Evolutionary conservation across 2,113 vertebrate genomes (phyloP), one percentile per base, ranked within the genome.

Genomic region (Dunckerocampus dactyliophorus): DNA sequence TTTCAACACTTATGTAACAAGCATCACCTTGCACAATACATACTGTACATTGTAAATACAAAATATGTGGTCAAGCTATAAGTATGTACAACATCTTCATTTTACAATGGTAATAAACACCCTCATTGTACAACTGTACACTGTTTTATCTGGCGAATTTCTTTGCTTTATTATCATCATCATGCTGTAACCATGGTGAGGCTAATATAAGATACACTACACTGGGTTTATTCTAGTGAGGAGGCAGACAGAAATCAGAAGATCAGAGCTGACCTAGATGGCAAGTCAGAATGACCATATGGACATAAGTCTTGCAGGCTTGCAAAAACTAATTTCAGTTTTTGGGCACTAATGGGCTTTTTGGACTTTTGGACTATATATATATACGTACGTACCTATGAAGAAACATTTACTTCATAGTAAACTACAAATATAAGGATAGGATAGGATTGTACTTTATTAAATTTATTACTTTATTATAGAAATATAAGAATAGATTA

Each of bases 31-130:
- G 19, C 42, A 67, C 63, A 64, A 31, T 46, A 64, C 52, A 43
- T 65, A 60, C 17, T 78, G 39, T 43, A 13, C 12, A 1, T 77
- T 69, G 63, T 59, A 54, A 80, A 72, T 55, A 52, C 59, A 59
- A n/a, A 22, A 49, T 58, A 74, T 63, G 54, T 79, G 45, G 52
- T 65, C 8, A 24, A 48, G 37, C 51, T 59, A 64, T n/a, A n/a
- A 54, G 17, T 55, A 55, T 39, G 31, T 71, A 60, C 67, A 34
- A 54, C 34, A 73, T 72, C 24, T 55, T 28, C 62, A 68, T 47
- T 52, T 83, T 74, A 71, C 71, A 49, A 74, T 74, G 75, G 71
- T 73, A 86, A 86, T 86, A 86, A 86, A 85, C 49, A 68, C 28
- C 22, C 59, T 52, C 37, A 65, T 74, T 55, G 6, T 63, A 66